Percentiles rank a stretch among this genome's conserved stretches.
phyloP scores from a whole-genome alignment of 2,113 vertebrate genomes.

The Sapayoa aenigma region DNA sequence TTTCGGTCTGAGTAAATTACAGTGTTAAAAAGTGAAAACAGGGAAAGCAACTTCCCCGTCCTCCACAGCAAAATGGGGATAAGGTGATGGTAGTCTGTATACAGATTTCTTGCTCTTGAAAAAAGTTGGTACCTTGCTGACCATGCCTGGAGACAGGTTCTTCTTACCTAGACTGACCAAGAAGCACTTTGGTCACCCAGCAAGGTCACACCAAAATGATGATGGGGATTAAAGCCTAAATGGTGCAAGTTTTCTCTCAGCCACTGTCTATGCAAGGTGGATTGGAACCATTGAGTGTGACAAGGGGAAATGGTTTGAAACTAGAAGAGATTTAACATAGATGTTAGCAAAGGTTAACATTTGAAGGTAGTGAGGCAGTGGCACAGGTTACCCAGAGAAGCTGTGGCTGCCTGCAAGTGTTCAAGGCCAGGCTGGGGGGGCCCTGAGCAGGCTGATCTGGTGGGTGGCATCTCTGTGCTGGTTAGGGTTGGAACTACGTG shows the following conservation, averaged over 20 bases:
- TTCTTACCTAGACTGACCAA: background rate
- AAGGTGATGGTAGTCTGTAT: too few relatives aligned
- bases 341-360: background rate
- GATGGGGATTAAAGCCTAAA: background rate
- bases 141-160: background rate
- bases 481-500: background rate
- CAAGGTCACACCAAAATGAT: background rate
- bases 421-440: background rate
- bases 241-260: background rate
- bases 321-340: background rate
- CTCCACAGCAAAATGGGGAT: background rate
- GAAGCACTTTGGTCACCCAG: background rate
- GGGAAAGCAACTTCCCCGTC: background rate
- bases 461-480: background rate
- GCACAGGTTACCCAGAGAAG: background rate
- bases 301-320: background rate
- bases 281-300: rapidly evolving
- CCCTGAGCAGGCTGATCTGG: background rate
- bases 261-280: background rate
- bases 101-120: background rate
- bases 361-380: background rate
- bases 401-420: background rate
- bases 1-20: background rate
- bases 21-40: background rate
- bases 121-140: background rate